Evolutionary conservation across 2,113 vertebrate genomes (phyloP).

Genomic region (Phyllostomus discolor): DNA sequence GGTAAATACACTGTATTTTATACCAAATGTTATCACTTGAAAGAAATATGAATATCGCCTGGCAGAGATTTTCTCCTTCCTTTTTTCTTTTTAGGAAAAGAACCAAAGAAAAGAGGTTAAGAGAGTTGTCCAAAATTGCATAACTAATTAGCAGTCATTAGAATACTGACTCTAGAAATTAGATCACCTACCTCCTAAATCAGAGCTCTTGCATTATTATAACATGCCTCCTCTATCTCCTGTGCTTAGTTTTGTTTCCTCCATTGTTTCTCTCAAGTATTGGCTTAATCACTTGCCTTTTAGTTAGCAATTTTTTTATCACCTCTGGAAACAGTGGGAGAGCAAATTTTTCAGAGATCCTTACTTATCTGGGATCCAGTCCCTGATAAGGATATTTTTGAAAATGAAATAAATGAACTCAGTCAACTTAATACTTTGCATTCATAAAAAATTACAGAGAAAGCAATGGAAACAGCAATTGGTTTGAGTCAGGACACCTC

Average conservation of each 20-base stretch:
- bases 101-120: neutral
- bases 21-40: constrained; percentile 12
- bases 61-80: neutral
- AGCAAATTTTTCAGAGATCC: neutral
- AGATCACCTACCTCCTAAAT: neutral
- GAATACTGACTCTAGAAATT: constrained; percentile 25
- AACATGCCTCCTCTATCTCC: neutral
- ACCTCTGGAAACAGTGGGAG: neutral
- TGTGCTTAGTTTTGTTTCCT: neutral
- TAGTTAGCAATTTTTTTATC: neutral
- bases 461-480: neutral
- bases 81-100: neutral
- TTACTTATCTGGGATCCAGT: neutral
- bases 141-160: constrained; percentile 21
- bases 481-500: neutral
- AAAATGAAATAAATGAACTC: constrained; percentile 11
- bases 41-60: neutral
- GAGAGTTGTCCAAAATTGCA: neutral
- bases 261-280: neutral
- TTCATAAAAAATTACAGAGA: neutral
- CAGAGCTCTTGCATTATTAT: neutral
- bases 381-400: neutral
- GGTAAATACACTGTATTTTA: constrained; percentile 28
- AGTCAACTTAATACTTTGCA: constrained; percentile 1
- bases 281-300: neutral